Evolutionary conservation across 2,797 vertebrate species (phyloP).

Genomic region (Enteromius mattozi): DNA sequence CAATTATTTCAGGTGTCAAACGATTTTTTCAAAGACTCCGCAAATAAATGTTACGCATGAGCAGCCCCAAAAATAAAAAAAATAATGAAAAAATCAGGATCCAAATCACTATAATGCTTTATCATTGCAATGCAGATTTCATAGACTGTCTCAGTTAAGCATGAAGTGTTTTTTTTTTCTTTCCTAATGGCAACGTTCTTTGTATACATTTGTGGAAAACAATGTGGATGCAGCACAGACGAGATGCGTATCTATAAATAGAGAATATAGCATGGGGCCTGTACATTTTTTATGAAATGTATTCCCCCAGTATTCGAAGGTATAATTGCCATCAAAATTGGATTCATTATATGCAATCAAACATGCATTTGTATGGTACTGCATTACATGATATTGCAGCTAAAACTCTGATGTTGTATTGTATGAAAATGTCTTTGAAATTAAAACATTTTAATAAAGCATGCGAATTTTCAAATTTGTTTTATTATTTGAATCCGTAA

Average conservation of each 20-base stretch:
- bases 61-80: slow-evolving; percentile 13
- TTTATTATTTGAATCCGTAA: neutral
- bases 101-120: neutral
- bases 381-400: neutral
- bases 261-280: slow-evolving; percentile 12
- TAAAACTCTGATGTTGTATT: neutral
- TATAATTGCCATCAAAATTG: neutral
- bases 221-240: slow-evolving; percentile 10
- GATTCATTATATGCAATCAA: neutral
- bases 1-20: slow-evolving; percentile 49
- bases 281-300: slow-evolving; percentile 19
- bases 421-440: neutral
- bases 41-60: neutral
- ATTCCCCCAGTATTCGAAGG: neutral
- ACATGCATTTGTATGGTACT: neutral
- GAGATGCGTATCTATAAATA: slow-evolving; percentile 39
- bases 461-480: slow-evolving; percentile 7
- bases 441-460: slow-evolving; percentile 26
- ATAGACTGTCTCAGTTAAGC: neutral
- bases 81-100: slow-evolving; percentile 7
- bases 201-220: neutral
- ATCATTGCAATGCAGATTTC: neutral
- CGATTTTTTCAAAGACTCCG: slow-evolving; percentile 23
- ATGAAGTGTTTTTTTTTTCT: neutral
- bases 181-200: neutral